Evolutionary conservation across 2,888 invertebrate species (phyloP), one percentile per base, ranked within the genome.

Genomic region (Tineola bisselliella): DNA sequence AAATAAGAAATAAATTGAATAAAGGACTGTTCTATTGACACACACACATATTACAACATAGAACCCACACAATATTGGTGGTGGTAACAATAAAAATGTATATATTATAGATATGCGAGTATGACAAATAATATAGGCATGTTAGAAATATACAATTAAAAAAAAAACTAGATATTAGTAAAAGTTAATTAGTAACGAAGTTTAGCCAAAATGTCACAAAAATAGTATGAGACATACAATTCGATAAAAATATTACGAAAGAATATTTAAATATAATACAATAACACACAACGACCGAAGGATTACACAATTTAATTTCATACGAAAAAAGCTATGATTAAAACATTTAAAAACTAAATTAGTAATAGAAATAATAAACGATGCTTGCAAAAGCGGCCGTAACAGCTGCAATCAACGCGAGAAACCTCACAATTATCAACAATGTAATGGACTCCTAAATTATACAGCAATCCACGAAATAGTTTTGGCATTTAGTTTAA

Each of bases 311-410:
- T 31, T 10, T 5, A 8, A 10, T 10, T 31, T 31, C 10, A 10
- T 31, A 31, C 31, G 10, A 31, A 38, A 38, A 38, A 38, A 38
- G 15, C 48, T 17, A 48, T 48, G 48, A 48, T 48, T 48, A 48
- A n/a, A n/a, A 48, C 48, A 48, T 48, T 48, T 48, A 15, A 48
- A 48, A 48, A 17, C 48, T 13, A 48, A 48, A 48, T 48, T 48
- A 48, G 17, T 13, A 8, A 15, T n/a, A 8, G 13, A 3, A 48
- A 48, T 48, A 48, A 48, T 15, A 17, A 48, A 17, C 15, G 48
- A 8, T 13, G 8, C 48, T 48, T 48, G 48, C 48, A 48, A 48
- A 48, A n/a, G 48, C 15, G 48, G 48, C 48, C 48, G n/a, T 48
- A 48, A 48, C 48, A 48, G 15, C 48, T 17, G 48, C 15, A 48